phyloP scores from a whole-genome alignment of 2,797 vertebrate genomes.

The Hyperoplus lanceolatus region DNA sequence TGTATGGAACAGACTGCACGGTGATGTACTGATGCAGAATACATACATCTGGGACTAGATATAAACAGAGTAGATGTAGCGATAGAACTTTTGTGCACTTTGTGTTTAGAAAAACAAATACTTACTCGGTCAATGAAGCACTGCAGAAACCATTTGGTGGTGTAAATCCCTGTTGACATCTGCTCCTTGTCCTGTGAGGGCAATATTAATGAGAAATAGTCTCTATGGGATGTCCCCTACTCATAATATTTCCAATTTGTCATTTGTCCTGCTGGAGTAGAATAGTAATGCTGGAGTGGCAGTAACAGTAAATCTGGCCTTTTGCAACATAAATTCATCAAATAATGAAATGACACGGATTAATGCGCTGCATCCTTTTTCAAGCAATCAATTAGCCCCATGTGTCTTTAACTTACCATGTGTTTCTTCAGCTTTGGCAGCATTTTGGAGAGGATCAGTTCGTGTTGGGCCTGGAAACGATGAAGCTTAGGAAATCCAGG shows the following conservation, averaged over 20 bases:
- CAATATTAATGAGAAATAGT: constrained; percentile 35
- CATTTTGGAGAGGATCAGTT: constrained; percentile 90
- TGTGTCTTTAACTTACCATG: constrained; percentile 79
- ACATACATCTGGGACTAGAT: constrained; percentile 6
- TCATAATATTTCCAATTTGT: constrained; percentile 12
- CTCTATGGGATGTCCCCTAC: constrained; percentile 16
- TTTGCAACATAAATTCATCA: constrained; percentile 33
- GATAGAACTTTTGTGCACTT: not conserved
- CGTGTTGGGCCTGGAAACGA: constrained; percentile 91
- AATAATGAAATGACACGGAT: constrained; percentile 11
- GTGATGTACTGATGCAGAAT: not conserved
- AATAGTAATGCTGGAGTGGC: constrained; percentile 3
- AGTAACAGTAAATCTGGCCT: not conserved
- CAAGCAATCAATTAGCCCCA: not conserved
- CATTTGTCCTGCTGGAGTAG: not conserved
- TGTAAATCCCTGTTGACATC: constrained; percentile 94
- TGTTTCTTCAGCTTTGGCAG: constrained; percentile 92
- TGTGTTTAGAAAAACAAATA: constrained; percentile 34
- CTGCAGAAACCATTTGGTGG: constrained; percentile 96
- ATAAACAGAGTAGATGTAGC: constrained; percentile 14
- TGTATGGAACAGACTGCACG: not conserved
- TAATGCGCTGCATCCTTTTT: not conserved
- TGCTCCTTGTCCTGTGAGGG: constrained; percentile 92
- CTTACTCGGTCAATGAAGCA: constrained; percentile 96
- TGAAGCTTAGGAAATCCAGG: constrained; percentile 92